phyloP scores from a whole-genome alignment of 2,797 vertebrate genomes.

The Acrossocheilus fasciatus region DNA sequence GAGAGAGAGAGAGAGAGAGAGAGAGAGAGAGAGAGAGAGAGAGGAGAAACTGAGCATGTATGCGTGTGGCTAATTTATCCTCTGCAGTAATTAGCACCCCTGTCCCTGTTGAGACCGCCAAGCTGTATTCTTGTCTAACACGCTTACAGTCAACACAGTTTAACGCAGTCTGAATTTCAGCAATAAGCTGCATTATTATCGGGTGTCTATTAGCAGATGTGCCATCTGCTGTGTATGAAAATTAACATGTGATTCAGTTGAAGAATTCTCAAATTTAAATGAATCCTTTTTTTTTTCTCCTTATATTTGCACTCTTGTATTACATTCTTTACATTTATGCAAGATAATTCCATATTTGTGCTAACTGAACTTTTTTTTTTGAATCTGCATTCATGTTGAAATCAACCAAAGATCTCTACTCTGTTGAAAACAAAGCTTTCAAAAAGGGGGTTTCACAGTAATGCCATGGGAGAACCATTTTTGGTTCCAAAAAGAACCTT shows the following conservation, averaged over 20 bases:
- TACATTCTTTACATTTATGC: background rate
- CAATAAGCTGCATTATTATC: conserved; percentile 41
- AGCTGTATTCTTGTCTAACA: conserved; percentile 45
- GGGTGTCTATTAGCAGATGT: conserved; percentile 4
- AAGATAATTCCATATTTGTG: background rate
- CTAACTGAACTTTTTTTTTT: background rate
- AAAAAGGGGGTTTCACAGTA: background rate
- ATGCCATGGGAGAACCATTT: background rate
- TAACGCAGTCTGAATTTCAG: background rate
- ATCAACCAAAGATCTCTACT: background rate
- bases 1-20: background rate
- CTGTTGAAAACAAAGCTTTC: background rate
- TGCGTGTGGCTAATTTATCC: conserved; percentile 44
- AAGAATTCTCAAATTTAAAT: background rate
- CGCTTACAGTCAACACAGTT: conserved; percentile 51
- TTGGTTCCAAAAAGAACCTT: too few species aligned
- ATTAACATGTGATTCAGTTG: background rate
- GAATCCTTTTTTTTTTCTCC: background rate
- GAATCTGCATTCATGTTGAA: background rate
- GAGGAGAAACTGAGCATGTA: conserved; percentile 17
- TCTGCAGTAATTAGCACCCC: conserved; percentile 56
- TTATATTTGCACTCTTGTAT: too few species aligned
- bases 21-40: conserved; percentile 18
- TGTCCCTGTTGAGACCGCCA: conserved; percentile 47
- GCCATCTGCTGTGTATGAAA: background rate